Percentiles rank a stretch among this genome's conserved stretches.
These are phyloP conservation scores for Calosoma granatense DNA, from an alignment of 1,140 invertebrate species.

Conservation along the genomic window DNA sequence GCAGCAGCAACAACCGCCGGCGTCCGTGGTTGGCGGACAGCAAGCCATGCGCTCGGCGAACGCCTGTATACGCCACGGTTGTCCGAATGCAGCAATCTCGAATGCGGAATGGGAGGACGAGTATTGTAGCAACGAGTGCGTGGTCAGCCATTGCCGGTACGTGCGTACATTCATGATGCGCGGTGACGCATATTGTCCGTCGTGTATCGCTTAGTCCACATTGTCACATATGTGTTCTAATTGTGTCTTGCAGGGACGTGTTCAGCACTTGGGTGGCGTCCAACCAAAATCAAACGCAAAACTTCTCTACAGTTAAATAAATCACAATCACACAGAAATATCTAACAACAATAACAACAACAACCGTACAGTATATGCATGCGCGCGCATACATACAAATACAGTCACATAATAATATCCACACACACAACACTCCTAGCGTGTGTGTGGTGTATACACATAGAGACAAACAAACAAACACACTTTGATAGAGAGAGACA, in stretches of 20 bases:
- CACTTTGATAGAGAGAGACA: neutral
- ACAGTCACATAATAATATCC: conserved; percentile 25
- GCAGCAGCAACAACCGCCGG: conserved; percentile 31
- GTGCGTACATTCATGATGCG: conserved; percentile 23
- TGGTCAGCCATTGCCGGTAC: conserved; percentile 88
- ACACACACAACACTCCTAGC: neutral
- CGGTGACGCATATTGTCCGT: conserved; percentile 14
- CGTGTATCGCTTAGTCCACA: neutral
- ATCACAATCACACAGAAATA: conserved; percentile 14
- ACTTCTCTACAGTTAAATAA: conserved; percentile 51
- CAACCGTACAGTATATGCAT: no score
- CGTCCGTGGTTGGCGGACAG: conserved; percentile 25
- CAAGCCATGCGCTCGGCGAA: conserved; percentile 44
- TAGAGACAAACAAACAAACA: neutral
- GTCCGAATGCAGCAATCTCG: conserved; percentile 79
- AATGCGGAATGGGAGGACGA: conserved; percentile 95
- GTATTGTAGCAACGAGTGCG: conserved; percentile 96
- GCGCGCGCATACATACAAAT: no score
- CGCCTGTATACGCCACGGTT: conserved; percentile 80
- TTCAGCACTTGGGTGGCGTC: conserved; percentile 82
- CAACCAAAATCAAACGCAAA: conserved; percentile 60
- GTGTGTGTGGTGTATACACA: neutral
- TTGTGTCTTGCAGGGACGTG: conserved; percentile 63
- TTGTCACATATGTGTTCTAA: no score
- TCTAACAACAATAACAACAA: no score